phyloP scores from a whole-genome alignment of 2,888 invertebrate species.

The Notodonta ziczac region DNA sequence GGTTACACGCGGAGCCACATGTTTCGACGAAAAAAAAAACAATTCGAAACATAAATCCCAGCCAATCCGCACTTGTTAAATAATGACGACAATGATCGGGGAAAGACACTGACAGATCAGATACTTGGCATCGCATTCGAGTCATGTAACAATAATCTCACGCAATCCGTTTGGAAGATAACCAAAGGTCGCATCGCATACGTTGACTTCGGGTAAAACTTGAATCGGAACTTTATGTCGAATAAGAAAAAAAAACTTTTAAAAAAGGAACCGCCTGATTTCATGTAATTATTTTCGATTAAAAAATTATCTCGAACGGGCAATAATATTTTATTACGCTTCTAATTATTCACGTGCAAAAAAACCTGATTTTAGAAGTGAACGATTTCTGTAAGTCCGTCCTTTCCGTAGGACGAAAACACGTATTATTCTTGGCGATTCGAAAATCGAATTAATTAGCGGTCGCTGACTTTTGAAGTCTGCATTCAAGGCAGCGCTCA shows the following conservation, averaged over 20 bases:
- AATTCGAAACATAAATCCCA: background rate
- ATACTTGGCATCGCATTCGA: background rate
- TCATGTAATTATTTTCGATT: too few relatives aligned
- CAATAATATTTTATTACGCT: too few relatives aligned
- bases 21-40: too few relatives aligned
- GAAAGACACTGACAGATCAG: constrained; percentile 1
- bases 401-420: background rate
- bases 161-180: constrained; percentile 24
- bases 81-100: background rate
- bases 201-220: constrained; percentile 12
- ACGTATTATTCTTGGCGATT: background rate
- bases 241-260: too few relatives aligned
- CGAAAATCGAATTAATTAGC: background rate
- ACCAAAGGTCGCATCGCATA: constrained; percentile 29
- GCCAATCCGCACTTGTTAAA: background rate
- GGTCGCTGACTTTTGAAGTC: background rate
- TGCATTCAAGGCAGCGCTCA: background rate
- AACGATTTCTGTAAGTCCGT: background rate
- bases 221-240: too few relatives aligned
- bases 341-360: too few relatives aligned
- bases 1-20: too few relatives aligned
- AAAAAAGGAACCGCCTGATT: too few relatives aligned
- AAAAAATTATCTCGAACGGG: background rate
- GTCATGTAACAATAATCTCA: background rate
- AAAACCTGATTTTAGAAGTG: constrained; percentile 22